A percentile compares a stretch with the other conserved stretches of the same genome.
These are phyloP conservation scores for Neogale vison DNA, from an alignment of 2,113 vertebrate species.

Conservation along the genomic window DNA sequence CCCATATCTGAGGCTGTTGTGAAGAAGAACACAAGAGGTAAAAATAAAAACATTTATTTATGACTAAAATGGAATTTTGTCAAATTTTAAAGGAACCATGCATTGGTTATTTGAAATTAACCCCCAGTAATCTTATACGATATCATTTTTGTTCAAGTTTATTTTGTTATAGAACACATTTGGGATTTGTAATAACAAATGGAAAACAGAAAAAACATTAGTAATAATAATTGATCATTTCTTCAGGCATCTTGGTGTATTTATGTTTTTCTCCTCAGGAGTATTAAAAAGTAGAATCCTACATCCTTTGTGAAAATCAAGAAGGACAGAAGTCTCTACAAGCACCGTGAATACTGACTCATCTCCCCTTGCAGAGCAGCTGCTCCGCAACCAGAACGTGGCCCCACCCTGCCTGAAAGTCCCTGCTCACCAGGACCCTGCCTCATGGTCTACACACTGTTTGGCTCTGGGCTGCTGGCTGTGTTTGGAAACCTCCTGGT, in stretches of 20 bases:
- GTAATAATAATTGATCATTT: not conserved
- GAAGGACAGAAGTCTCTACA: not conserved
- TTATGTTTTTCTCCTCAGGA: not conserved
- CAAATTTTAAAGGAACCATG: not conserved
- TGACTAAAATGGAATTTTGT: not conserved
- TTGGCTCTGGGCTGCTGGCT: not conserved
- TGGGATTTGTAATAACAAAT: not conserved
- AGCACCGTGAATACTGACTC: not conserved
- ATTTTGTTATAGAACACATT: not conserved
- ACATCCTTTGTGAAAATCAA: no score
- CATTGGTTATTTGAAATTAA: not conserved
- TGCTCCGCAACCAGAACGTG: constrained; percentile 28
- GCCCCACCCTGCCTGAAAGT: not conserved
- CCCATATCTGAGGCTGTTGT: not conserved
- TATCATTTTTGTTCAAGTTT: not conserved
- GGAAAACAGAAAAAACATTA: not conserved
- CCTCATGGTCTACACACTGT: not conserved
- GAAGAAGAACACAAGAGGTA: constrained; percentile 8
- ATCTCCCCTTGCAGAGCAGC: fast-evolving
- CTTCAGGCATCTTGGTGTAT: not conserved
- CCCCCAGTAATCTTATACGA: not conserved
- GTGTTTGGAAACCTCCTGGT: constrained; percentile 62
- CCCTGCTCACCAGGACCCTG: not conserved
- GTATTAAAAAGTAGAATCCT: not conserved
- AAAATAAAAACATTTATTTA: not conserved